Conservation (phyloP, 2,113 vertebrate genomes). For the Coptodon bakossiorum region DNA sequence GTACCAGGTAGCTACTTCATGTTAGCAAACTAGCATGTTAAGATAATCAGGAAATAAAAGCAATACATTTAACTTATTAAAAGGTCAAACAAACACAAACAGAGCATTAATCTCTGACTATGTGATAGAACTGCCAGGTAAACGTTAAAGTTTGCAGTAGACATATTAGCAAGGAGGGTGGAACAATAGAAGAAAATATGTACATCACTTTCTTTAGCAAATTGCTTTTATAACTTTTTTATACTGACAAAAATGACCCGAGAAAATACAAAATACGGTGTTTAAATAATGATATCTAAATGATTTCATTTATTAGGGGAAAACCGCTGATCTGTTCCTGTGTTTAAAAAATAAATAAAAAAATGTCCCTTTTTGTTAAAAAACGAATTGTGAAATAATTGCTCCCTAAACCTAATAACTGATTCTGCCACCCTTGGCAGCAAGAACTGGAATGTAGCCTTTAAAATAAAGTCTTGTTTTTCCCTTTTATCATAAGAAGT, state of each 20-base stretch:
- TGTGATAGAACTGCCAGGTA: not conserved
- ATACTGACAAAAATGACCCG: not conserved
- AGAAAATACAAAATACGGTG: not conserved
- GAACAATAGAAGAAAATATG: not conserved
- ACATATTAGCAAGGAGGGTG: not conserved
- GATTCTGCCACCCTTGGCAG: not conserved
- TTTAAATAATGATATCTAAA: not conserved
- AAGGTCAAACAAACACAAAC: not conserved
- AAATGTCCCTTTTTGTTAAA: not conserved
- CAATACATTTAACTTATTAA: not conserved
- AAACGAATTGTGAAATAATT: not conserved
- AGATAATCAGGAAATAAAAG: not conserved
- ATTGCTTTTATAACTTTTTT: not conserved
- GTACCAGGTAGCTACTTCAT: slow-evolving; percentile 77
- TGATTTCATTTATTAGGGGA: not conserved
- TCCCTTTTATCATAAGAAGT: not conserved
- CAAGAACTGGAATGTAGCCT: not conserved
- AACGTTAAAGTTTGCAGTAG: not conserved
- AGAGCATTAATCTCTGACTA: not conserved
- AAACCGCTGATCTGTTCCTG: not conserved
- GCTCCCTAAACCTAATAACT: not conserved
- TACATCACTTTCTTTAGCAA: not conserved
- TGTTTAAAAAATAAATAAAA: not conserved
- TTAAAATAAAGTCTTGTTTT: not conserved
- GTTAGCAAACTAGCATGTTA: not conserved